Conservation (phyloP, 1,140 invertebrate genomes). For the Melitaea cinxia region DNA sequence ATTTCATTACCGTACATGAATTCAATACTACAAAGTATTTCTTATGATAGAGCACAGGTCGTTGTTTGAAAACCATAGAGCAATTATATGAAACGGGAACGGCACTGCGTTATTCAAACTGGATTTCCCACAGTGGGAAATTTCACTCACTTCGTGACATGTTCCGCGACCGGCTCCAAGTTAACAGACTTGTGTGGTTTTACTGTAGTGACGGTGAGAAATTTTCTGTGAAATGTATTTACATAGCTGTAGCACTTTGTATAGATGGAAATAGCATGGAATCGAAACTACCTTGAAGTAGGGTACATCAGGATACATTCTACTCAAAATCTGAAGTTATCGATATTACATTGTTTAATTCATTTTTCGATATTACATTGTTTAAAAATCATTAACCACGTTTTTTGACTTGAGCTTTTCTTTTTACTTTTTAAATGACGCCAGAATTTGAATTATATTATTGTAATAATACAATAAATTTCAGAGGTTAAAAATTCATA, state of each 20-base stretch:
- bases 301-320: too few species aligned
- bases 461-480: too few species aligned
- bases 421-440: too few species aligned
- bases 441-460: too few species aligned
- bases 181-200: slow-evolving; percentile 10
- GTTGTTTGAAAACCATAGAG: slow-evolving; percentile 4
- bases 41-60: neutral
- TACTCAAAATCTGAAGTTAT: too few species aligned
- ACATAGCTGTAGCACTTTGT: neutral
- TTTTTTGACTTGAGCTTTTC: too few species aligned
- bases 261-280: too few species aligned
- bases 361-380: too few species aligned
- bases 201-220: neutral
- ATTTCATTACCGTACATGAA: neutral
- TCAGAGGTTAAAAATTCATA: too few species aligned
- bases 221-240: neutral
- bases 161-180: slow-evolving; percentile 13
- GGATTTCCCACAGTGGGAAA: slow-evolving; percentile 25
- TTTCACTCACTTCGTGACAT: slow-evolving; percentile 19
- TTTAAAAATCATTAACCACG: too few species aligned
- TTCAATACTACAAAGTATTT: neutral
- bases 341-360: too few species aligned
- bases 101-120: slow-evolving; percentile 4
- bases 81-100: slow-evolving; percentile 11
- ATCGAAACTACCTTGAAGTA: too few species aligned